These are phyloP conservation scores for Lampropteryx suffumata DNA, from an alignment of 2,888 invertebrate genomes.

Conservation along the genomic window DNA sequence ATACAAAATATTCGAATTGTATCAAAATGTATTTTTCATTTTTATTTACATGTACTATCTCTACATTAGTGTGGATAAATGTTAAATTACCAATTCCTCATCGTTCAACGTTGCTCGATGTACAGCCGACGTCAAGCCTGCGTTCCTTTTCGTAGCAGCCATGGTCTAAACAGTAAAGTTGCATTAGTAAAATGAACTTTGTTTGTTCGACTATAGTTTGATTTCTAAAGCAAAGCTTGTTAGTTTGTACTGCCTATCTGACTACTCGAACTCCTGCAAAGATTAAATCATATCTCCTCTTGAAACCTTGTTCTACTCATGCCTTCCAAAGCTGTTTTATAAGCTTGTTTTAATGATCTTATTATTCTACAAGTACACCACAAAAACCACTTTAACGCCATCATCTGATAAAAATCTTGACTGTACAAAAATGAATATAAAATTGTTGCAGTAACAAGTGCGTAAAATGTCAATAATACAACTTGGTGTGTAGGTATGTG, in stretches of 20 bases:
- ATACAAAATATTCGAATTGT: no score
- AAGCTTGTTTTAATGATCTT: conserved; percentile 45
- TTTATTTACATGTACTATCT: no score
- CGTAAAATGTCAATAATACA: conserved; percentile 41
- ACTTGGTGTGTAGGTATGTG: conserved; percentile 42
- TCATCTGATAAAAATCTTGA: conserved; percentile 24
- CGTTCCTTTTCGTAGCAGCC: conserved; percentile 99
- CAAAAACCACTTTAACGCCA: conserved; percentile 15
- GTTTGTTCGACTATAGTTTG: not conserved
- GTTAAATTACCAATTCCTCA: conserved; percentile 94
- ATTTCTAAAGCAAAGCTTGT: conserved; percentile 37
- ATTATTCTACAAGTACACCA: conserved; percentile 4
- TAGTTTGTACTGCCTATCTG: conserved; percentile 26
- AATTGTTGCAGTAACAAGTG: conserved; percentile 42
- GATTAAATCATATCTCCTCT: conserved; percentile 16
- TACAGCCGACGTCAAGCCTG: conserved; percentile 97
- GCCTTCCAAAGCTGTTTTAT: conserved; percentile 58
- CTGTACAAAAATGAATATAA: conserved; percentile 25
- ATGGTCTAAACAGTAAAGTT: conserved; percentile 89
- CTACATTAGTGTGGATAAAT: no score
- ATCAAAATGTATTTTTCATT: no score
- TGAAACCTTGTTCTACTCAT: conserved; percentile 47
- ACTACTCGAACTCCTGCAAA: conserved; percentile 26
- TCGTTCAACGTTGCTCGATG: conserved; percentile 98
- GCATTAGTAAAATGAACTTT: conserved; percentile 30